Percentiles rank a stretch among this genome's conserved stretches.
phyloP scores from a whole-genome alignment of 2,888 invertebrate genomes.

The Halictus quadricinctus region DNA sequence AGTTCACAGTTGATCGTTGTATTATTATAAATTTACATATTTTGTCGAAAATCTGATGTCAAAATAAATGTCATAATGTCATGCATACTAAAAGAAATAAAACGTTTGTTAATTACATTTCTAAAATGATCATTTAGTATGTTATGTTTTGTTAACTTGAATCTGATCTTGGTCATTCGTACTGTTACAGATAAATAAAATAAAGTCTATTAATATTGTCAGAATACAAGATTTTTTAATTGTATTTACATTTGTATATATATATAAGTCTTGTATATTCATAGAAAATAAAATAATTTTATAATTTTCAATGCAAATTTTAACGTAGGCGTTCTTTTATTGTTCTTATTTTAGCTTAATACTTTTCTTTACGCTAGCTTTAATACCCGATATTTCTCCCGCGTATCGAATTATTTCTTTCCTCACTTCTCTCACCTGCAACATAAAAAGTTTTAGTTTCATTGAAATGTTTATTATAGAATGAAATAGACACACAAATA shows the following conservation, averaged over 20 bases:
- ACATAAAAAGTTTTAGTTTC: slow-evolving; percentile 55
- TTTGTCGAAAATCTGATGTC: slow-evolving; percentile 70
- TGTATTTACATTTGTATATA: slow-evolving; percentile 16
- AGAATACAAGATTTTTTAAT: slow-evolving; percentile 7
- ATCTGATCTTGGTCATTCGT: background rate
- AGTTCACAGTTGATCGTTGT: slow-evolving; percentile 26
- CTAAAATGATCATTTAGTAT: slow-evolving; percentile 20
- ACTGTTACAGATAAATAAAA: background rate
- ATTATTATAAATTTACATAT: slow-evolving; percentile 50
- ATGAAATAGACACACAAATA: slow-evolving; percentile 35
- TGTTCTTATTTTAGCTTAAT: slow-evolving; percentile 91
- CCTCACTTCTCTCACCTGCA: slow-evolving; percentile 89
- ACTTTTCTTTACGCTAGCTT: slow-evolving; percentile 93
- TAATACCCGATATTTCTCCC: slow-evolving; percentile 97
- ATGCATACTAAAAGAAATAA: slow-evolving; percentile 71
- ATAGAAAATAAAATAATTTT: slow-evolving; percentile 40
- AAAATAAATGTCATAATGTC: slow-evolving; percentile 72
- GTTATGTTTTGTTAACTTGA: background rate
- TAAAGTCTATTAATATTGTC: background rate
- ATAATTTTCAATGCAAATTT: slow-evolving; percentile 24
- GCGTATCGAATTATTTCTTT: slow-evolving; percentile 92
- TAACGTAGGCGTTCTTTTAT: background rate
- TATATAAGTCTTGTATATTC: slow-evolving; percentile 8
- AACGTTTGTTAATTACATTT: slow-evolving; percentile 69
- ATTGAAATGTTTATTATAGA: slow-evolving; percentile 25